phyloP scores from a whole-genome alignment of 1,140 invertebrate genomes.

The Myzus persicae region DNA sequence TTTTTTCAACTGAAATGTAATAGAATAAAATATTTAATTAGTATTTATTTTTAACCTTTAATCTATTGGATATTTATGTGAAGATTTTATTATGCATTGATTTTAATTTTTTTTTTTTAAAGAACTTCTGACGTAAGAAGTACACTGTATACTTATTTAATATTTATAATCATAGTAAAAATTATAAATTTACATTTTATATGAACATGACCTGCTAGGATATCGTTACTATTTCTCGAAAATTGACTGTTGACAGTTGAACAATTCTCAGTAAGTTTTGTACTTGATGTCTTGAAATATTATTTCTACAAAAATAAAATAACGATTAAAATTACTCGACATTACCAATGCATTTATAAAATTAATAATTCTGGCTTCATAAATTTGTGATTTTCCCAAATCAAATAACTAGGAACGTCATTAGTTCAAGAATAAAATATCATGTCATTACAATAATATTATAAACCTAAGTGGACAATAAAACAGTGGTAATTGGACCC shows the following conservation, averaged over 20 bases:
- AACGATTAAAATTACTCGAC: not conserved
- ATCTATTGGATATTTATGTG: too few relatives aligned
- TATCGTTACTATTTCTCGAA: not conserved
- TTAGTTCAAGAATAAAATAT: not conserved
- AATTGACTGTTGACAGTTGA: not conserved
- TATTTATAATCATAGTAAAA: not conserved
- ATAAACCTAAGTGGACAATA: not conserved
- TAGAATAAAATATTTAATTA: not conserved
- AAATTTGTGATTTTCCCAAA: not conserved
- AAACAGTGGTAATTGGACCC: not conserved
- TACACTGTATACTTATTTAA: not conserved
- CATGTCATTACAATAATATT: not conserved
- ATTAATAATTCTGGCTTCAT: not conserved
- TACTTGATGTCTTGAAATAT: not conserved
- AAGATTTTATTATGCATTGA: too few relatives aligned
- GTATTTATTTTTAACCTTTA: not conserved
- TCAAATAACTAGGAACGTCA: not conserved
- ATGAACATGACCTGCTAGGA: not conserved
- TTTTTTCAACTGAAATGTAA: too few relatives aligned
- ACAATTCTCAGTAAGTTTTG: not conserved
- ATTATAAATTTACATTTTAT: not conserved
- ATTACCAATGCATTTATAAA: not conserved
- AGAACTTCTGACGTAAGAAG: not conserved
- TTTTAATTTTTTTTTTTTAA: too few relatives aligned
- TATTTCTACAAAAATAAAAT: not conserved